These are phyloP conservation scores for Cygnus atratus DNA, from an alignment of 2,113 vertebrate species.

Conservation along the genomic window DNA sequence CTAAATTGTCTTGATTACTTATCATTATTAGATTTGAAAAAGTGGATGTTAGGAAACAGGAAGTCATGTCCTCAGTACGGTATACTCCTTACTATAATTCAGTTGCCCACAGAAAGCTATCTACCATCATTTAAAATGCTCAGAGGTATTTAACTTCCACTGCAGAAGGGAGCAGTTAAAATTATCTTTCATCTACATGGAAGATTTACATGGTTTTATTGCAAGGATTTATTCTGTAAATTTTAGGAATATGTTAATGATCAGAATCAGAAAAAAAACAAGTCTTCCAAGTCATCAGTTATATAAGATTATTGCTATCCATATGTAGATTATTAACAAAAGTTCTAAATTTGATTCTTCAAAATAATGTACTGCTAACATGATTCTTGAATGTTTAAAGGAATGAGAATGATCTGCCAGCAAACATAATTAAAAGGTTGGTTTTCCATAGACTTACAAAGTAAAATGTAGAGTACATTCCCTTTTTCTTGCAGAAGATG, in stretches of 20 bases:
- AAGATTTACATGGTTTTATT: not conserved
- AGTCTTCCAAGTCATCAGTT: not conserved
- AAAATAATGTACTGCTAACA: not conserved
- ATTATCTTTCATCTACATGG: not conserved
- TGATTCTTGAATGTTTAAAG: not conserved
- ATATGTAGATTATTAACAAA: not conserved
- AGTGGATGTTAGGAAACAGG: not conserved
- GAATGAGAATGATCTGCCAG: not conserved
- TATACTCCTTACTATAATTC: not conserved
- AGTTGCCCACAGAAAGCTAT: not conserved
- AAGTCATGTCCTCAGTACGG: not conserved
- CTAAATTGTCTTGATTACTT: not conserved
- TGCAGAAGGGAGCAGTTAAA: not conserved
- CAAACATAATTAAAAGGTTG: fast-evolving
- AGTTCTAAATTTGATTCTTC: not conserved
- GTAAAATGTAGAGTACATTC: not conserved
- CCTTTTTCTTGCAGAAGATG: not conserved
- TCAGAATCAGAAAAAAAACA: not conserved
- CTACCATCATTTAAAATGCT: not conserved
- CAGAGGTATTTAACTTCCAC: too few species aligned
- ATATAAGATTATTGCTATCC: not conserved
- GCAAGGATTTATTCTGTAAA: not conserved
- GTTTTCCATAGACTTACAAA: not conserved
- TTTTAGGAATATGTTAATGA: not conserved
- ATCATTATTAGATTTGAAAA: not conserved